A percentile compares a stretch with the other conserved stretches of the same genome.
These are phyloP conservation scores for Rhynchomys soricoides DNA, from an alignment of 2,113 vertebrate species.

Conservation along the genomic window DNA sequence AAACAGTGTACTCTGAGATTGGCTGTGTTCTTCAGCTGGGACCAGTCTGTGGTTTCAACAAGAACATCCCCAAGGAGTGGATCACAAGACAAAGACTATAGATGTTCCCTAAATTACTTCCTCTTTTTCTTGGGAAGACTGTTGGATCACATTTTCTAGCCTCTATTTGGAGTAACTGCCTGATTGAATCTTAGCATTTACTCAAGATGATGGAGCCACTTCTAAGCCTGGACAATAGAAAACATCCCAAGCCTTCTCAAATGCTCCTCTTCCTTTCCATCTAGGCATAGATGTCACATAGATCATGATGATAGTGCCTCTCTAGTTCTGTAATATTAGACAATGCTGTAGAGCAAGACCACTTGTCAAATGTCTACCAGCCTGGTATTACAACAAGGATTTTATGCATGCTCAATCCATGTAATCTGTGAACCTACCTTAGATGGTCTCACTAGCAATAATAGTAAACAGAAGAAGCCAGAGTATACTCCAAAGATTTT, in stretches of 20 bases:
- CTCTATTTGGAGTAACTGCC: neutral
- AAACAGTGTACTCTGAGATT: slow-evolving; percentile 11
- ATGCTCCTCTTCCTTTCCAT: neutral
- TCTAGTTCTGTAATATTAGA: neutral
- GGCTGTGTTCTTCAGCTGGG: neutral
- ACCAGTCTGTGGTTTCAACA: neutral
- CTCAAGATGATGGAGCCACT: neutral
- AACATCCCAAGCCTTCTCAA: neutral
- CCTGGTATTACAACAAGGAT: neutral
- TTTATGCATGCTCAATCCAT: neutral
- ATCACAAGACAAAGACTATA: neutral
- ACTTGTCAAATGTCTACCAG: neutral
- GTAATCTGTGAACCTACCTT: neutral
- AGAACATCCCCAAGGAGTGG: neutral
- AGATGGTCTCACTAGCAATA: neutral
- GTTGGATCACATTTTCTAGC: neutral
- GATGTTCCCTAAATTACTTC: neutral
- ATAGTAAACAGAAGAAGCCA: neutral
- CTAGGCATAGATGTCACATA: neutral
- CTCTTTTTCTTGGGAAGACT: neutral
- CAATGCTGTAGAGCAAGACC: neutral
- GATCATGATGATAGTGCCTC: neutral
- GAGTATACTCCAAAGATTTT: neutral
- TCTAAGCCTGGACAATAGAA: neutral
- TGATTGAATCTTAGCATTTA: slow-evolving; percentile 7